Evolutionary conservation across 2,113 vertebrate genomes (phyloP), one percentile per base, ranked within the genome.

Genomic region (Coregonus clupeaformis): DNA sequence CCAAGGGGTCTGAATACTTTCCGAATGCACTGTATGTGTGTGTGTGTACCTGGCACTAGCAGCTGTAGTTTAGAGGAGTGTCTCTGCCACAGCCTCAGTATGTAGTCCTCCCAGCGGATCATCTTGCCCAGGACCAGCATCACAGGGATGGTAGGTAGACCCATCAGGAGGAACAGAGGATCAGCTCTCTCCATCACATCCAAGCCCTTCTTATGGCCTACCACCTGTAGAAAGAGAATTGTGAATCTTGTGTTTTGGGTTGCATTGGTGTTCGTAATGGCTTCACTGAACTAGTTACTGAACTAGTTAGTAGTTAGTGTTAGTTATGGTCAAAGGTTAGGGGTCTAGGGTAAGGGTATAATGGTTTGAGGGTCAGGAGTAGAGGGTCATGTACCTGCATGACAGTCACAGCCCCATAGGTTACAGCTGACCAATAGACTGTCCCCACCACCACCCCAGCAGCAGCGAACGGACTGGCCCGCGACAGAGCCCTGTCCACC

Each of bases 321-420:
- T 52, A 52, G 49, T 52, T 52, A 52, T 52, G 49, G 47, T 13
- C 14, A 66, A 14, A 22, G 69, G 2, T 12, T 22, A 57, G 20
- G 13, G 4, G 5, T 64, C 0, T 27, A 11, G 32, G 18, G 22
- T 36, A 7, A 45, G 52, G 62, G 16, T 9, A 59, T 14, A 5
- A 29, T 6, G 5, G 20, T 6, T 60, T 0, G 24, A 52, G 49
- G 49, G 49, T 42, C 36, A 42, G 36, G 36, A 42, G 36, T 12
- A 42, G 36, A 42, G 36, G 36, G 36, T 52, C 3, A 4, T 0
- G 4, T 6, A 94, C 94, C 94, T 94, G 94, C 93, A 94, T 92
- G 73, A 94, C 94, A 0, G 94, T 94, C 83, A 94, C 92, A 0
- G 93, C 93, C 27, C 94, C 94, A 4, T 94, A 94, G 0, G 93